Evolutionary conservation across 2,113 vertebrate species (phyloP).

Genomic region (Solenodon paradoxus): DNA sequence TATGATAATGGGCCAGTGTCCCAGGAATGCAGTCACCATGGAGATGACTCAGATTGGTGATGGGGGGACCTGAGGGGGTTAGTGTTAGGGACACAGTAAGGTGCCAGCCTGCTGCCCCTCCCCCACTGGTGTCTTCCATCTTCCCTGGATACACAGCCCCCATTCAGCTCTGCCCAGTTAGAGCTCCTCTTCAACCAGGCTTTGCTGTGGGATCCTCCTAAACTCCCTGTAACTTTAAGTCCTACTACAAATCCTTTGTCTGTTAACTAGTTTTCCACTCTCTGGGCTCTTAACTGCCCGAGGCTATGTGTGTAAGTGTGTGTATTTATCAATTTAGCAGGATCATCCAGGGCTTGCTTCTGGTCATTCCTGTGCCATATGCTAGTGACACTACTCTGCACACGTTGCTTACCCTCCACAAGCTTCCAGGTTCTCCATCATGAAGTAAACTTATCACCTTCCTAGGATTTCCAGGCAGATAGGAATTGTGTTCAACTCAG

Average conservation of each 20-base stretch:
- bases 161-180: background rate
- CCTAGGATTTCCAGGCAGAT: background rate
- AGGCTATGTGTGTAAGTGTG: background rate
- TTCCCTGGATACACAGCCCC: background rate
- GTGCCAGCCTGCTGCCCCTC: background rate
- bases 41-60: background rate
- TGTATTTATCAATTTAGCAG: background rate
- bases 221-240: background rate
- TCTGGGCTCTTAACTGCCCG: background rate
- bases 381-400: background rate
- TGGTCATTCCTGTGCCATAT: background rate
- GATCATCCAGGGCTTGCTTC: background rate
- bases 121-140: background rate
- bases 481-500: conserved; percentile 6
- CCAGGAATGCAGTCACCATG: background rate
- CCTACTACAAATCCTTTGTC: background rate
- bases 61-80: too few relatives aligned
- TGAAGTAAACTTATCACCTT: background rate
- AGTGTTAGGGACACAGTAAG: background rate
- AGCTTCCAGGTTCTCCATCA: background rate
- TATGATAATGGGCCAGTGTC: background rate
- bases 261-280: background rate
- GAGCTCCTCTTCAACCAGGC: background rate
- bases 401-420: background rate
- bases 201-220: background rate